Conservation (phyloP, 2,888 invertebrate genomes). For the Ceriagrion tenellum region DNA sequence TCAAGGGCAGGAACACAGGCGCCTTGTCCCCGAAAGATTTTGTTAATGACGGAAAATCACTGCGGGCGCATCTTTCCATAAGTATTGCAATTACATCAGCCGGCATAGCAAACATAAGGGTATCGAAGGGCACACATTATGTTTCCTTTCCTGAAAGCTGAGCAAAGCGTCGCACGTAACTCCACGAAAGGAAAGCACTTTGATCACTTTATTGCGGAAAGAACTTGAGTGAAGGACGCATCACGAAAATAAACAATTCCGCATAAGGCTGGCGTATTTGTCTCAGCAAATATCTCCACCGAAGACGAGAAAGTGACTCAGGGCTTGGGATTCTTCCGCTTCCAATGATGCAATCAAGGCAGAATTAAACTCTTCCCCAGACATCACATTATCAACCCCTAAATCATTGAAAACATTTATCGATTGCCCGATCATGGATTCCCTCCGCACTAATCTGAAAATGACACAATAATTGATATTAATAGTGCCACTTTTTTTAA, state of each 20-base stretch:
- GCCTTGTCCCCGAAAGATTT: neutral
- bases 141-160: neutral
- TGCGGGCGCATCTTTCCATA: neutral
- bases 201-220: conserved; percentile 5
- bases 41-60: neutral
- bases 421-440: too few species aligned
- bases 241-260: neutral
- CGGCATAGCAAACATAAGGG: neutral
- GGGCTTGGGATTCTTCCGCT: neutral
- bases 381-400: too few species aligned
- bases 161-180: neutral
- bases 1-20: neutral
- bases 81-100: neutral
- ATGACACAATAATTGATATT: too few species aligned
- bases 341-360: neutral
- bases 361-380: too few species aligned
- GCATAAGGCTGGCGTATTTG: neutral
- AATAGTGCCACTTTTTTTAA: too few species aligned
- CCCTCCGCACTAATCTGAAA: too few species aligned
- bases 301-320: neutral
- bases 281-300: neutral
- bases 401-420: too few species aligned
- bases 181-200: neutral
- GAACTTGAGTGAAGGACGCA: neutral
- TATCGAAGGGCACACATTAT: neutral